These are phyloP conservation scores for Asarcornis scutulata DNA, from an alignment of 2,113 vertebrate species.

Conservation along the genomic window DNA sequence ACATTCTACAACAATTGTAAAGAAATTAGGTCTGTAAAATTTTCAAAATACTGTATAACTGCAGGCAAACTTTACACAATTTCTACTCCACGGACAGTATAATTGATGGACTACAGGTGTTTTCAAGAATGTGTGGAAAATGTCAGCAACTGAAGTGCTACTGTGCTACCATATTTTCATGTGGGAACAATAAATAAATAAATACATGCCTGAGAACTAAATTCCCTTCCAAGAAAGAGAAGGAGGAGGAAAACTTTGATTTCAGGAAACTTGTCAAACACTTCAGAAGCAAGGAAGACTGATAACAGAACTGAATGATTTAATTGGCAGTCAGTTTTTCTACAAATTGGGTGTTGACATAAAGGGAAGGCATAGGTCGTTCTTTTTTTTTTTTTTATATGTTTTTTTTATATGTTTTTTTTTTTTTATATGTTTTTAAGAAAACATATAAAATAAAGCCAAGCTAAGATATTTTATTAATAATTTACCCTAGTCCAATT, in stretches of 20 bases:
- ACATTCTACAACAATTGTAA: neutral
- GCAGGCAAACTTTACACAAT: neutral
- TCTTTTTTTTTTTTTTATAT: neutral
- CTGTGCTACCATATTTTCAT: neutral
- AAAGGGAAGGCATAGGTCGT: neutral
- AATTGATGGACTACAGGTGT: neutral
- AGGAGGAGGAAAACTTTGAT: neutral
- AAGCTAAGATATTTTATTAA: neutral
- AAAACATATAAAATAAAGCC: neutral
- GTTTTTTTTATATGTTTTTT: too few species aligned
- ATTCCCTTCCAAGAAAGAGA: neutral
- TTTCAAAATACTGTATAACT: neutral
- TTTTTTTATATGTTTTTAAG: too few species aligned
- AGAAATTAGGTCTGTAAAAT: neutral
- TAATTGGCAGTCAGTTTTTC: neutral
- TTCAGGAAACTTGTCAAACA: neutral
- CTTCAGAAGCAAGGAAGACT: neutral
- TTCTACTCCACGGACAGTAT: neutral
- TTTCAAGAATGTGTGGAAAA: neutral
- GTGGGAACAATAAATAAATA: neutral
- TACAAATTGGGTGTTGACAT: neutral
- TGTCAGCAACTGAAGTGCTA: fast-evolving
- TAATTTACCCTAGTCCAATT: neutral
- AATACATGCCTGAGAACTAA: neutral
- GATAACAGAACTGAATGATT: neutral